Conservation (phyloP, 1,140 invertebrate species). For the Amyelois transitella region DNA sequence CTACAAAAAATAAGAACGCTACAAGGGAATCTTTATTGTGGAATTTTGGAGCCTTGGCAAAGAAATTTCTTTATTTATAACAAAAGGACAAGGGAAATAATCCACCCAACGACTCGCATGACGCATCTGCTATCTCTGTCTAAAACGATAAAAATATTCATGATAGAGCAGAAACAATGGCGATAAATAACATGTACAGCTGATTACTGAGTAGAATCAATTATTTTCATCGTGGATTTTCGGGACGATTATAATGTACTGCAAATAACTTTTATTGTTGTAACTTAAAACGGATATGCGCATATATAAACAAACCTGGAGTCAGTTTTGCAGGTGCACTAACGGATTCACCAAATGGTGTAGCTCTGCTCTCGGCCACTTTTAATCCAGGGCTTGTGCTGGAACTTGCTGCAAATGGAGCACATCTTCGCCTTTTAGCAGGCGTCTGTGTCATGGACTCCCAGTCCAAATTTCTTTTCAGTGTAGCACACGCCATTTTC, state of each 20-base stretch:
- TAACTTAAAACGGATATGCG: constrained; percentile 9
- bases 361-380: constrained; percentile 75
- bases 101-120: constrained; percentile 45
- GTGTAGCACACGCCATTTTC: constrained; percentile 96
- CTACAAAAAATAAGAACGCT: background rate
- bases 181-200: constrained; percentile 56
- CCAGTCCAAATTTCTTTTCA: constrained; percentile 95
- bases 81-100: constrained; percentile 39
- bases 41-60: constrained; percentile 11
- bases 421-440: constrained; percentile 90
- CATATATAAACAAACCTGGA: constrained; percentile 82
- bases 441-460: constrained; percentile 89
- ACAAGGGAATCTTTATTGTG: constrained; percentile 2
- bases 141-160: constrained; percentile 61
- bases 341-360: constrained; percentile 84
- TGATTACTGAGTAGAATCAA: constrained; percentile 18
- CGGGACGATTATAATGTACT: background rate
- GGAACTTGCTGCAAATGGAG: constrained; percentile 84
- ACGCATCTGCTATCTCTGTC: constrained; percentile 50
- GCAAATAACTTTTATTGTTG: too few relatives aligned
- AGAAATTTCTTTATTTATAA: too few relatives aligned
- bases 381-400: constrained; percentile 78
- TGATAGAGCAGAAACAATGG: constrained; percentile 57
- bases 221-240: background rate
- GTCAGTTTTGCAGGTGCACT: constrained; percentile 83